Conservation (phyloP, 2,797 vertebrate species). For the Phataginus tetradactyla region DNA sequence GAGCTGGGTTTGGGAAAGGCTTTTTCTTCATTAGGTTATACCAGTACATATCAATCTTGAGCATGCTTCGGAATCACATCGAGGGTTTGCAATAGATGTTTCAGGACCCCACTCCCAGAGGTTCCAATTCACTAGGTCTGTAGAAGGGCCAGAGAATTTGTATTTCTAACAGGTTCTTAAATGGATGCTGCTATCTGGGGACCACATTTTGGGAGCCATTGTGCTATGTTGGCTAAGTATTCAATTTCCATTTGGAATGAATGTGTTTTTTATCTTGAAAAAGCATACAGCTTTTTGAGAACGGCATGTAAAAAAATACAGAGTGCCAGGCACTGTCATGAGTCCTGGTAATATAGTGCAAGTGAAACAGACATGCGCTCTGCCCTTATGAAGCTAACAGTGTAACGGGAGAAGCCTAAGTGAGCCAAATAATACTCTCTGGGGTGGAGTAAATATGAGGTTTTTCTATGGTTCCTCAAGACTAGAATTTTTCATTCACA, state of each 20-base stretch:
- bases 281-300: not conserved
- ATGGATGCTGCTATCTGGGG: not conserved
- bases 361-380: not conserved
- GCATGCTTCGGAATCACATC: not conserved
- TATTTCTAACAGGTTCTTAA: not conserved
- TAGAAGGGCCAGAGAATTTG: not conserved
- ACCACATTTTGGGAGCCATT: not conserved
- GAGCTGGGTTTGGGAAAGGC: not conserved
- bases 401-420: not conserved
- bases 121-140: not conserved
- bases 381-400: not conserved
- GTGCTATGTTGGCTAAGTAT: not conserved
- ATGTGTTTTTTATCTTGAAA: not conserved
- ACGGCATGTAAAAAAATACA: not conserved
- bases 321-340: not conserved
- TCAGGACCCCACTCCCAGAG: not conserved
- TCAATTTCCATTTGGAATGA: not conserved
- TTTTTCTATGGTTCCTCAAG: not conserved
- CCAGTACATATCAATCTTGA: not conserved
- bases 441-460: not conserved
- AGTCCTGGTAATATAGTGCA: fast-evolving
- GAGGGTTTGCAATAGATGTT: not conserved
- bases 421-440: not conserved
- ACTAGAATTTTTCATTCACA: not conserved
- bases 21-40: not conserved